A percentile compares a stretch with the other conserved stretches of the same genome.
phyloP scores from a whole-genome alignment of 2,113 vertebrate species.

The Callopanchax toddi region DNA sequence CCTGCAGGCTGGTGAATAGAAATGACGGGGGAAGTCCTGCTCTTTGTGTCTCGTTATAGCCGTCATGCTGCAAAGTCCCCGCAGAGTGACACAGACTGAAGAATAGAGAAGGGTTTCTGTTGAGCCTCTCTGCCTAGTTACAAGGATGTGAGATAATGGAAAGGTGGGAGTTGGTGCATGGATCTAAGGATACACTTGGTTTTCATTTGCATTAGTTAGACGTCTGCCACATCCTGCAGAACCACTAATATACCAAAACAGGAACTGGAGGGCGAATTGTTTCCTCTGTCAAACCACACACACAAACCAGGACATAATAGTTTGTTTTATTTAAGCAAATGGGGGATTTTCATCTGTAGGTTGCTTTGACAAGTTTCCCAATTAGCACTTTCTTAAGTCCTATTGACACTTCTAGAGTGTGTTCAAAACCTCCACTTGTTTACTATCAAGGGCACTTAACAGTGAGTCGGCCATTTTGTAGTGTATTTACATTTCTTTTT shows the following conservation, averaged over 20 bases:
- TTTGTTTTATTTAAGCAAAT: background rate
- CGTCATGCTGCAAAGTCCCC: slow-evolving; percentile 9
- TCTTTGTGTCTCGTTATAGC: slow-evolving; percentile 52
- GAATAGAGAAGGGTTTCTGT: slow-evolving; percentile 1
- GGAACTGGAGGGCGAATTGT: background rate
- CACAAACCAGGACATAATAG: background rate
- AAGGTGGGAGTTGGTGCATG: slow-evolving; percentile 22
- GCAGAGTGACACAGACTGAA: slow-evolving; percentile 25
- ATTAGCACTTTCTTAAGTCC: too few species aligned
- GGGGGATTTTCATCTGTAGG: background rate
- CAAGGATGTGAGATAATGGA: slow-evolving; percentile 37
- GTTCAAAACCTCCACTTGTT: too few species aligned
- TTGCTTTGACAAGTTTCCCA: too few species aligned
- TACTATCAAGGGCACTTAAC: too few species aligned
- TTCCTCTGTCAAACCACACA: background rate
- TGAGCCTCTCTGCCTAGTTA: slow-evolving; percentile 42
- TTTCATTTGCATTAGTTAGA: slow-evolving; percentile 61
- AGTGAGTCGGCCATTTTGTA: too few species aligned
- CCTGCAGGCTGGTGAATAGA: slow-evolving; percentile 42
- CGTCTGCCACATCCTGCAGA: slow-evolving; percentile 45
- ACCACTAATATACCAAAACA: slow-evolving; percentile 39
- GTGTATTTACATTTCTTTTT: too few species aligned
- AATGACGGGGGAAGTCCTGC: slow-evolving; percentile 59
- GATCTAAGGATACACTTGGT: slow-evolving; percentile 65
- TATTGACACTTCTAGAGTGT: too few species aligned